Evolutionary conservation across 2,113 vertebrate species (phyloP), one percentile per base, ranked within the genome.

Genomic region (Actenoides hombroni): DNA sequence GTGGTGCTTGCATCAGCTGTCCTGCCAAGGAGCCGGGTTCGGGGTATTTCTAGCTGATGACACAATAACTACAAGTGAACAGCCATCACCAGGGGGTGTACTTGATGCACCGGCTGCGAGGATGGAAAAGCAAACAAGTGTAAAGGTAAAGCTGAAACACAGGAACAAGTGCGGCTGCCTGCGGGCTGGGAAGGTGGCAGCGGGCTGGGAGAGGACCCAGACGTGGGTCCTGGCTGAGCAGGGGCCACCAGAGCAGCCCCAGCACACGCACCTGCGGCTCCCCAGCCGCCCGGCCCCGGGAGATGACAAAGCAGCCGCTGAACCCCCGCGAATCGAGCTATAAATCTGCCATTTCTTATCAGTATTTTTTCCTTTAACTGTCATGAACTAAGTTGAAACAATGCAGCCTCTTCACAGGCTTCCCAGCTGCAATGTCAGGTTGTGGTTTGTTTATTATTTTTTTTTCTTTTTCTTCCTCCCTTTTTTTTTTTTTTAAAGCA

Each of bases 41-140:
- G 10, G 71, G 90, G 44, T 82, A 86, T 96, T 97, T 83, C 91
- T 15, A 49, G 93, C 93, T 5, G 90, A 83, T 88, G 86, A 90
- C 84, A 96, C 92, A 96, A 73, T 35, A 83, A 10, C 61, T 86
- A 28, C 44, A 68, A 95, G 92, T 31, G 74, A 85, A 48, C 17
- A 86, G 63, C 76, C 93, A 96, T 82, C 88, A 93, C 29, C 88
- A 93, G 54, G 74, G 88, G 89, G 97, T 46, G 91, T 95, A 75
- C 80, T 91, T 71, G 92, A 53, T 78, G 96, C 96, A 90, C 78
- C 74, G 86, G 95, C 94, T 20, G 57, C 2, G 60, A 86, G 90
- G 40, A 83, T 83, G 83, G 94, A 95, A 93, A 96, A 76, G 70
- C 86, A 94, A 94, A 93, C 94, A 96, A 97, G 94, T 91, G 83